These are phyloP conservation scores for Bryconaethiops microstoma DNA, from an alignment of 2,797 vertebrate genomes.

Conservation along the genomic window DNA sequence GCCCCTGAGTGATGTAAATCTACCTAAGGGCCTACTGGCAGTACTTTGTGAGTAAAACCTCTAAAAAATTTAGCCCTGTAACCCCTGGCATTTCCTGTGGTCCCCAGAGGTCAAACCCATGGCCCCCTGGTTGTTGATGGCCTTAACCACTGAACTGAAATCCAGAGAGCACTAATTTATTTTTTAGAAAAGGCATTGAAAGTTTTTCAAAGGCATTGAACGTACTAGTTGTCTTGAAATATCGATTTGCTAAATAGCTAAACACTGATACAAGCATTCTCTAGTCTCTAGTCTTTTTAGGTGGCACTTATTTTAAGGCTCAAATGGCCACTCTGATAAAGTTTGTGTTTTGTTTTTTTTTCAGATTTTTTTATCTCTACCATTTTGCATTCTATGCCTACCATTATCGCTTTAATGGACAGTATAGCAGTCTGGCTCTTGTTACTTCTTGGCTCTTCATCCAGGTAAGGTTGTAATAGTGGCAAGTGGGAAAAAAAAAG, in stretches of 20 bases:
- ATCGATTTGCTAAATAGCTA: neutral
- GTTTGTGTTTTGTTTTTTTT: neutral
- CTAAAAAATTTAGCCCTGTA: neutral
- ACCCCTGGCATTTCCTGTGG: neutral
- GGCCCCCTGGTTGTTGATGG: neutral
- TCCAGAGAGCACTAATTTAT: neutral
- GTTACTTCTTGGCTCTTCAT: constrained; percentile 99
- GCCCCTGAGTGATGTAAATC: neutral
- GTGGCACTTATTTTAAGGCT: neutral
- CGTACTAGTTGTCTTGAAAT: neutral
- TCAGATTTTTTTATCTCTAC: constrained; percentile 96
- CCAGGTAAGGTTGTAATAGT: constrained; percentile 79
- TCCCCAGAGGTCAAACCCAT: neutral
- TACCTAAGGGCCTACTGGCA: neutral
- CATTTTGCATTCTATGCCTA: constrained; percentile 98
- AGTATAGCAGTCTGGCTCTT: constrained; percentile 96
- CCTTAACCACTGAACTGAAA: neutral
- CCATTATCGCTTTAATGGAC: constrained; percentile 97
- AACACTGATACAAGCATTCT: neutral
- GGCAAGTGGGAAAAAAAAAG: neutral
- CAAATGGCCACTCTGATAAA: neutral
- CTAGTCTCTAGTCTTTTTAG: neutral
- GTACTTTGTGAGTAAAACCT: neutral
- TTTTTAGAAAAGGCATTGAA: too few species aligned
- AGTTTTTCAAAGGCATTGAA: neutral